Evolutionary conservation across 2,888 invertebrate species (phyloP).

Genomic region (Mythimna ferrago): DNA sequence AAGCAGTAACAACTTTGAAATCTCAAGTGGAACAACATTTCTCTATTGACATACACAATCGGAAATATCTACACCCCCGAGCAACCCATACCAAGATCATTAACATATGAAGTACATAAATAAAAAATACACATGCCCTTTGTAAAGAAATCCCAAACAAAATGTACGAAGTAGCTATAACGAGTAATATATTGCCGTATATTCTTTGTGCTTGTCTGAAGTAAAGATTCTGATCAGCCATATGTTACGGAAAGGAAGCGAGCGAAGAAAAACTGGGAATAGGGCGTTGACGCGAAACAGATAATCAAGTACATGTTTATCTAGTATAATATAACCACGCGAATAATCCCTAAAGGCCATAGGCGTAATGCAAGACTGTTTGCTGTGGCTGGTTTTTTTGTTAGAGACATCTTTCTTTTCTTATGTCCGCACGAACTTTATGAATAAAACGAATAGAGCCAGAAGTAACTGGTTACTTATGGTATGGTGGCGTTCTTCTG

Average conservation of each 20-base stretch:
- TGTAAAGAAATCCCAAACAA: slow-evolving; percentile 51
- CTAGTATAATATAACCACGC: slow-evolving; percentile 22
- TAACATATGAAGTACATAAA: slow-evolving; percentile 53
- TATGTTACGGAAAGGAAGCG: slow-evolving; percentile 55
- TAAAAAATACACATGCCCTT: slow-evolving; percentile 40
- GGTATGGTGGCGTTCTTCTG: no score
- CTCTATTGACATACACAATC: slow-evolving; percentile 5
- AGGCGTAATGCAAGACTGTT: neutral
- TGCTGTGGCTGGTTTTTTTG: neutral
- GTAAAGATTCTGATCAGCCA: slow-evolving; percentile 63
- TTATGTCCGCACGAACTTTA: neutral
- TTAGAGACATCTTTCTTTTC: no score
- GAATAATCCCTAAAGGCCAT: slow-evolving; percentile 13
- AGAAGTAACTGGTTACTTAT: no score
- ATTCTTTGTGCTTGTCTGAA: slow-evolving; percentile 60
- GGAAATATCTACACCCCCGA: slow-evolving; percentile 17
- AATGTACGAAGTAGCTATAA: slow-evolving; percentile 55
- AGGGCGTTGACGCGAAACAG: slow-evolving; percentile 47
- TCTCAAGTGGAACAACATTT: slow-evolving; percentile 6
- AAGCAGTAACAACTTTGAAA: neutral
- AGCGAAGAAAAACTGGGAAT: slow-evolving; percentile 50
- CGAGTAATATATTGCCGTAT: slow-evolving; percentile 57
- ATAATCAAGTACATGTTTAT: slow-evolving; percentile 49
- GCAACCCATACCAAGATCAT: slow-evolving; percentile 36
- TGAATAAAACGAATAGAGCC: neutral